phyloP scores from a whole-genome alignment of 2,888 invertebrate genomes.

The Euphydryas editha region DNA sequence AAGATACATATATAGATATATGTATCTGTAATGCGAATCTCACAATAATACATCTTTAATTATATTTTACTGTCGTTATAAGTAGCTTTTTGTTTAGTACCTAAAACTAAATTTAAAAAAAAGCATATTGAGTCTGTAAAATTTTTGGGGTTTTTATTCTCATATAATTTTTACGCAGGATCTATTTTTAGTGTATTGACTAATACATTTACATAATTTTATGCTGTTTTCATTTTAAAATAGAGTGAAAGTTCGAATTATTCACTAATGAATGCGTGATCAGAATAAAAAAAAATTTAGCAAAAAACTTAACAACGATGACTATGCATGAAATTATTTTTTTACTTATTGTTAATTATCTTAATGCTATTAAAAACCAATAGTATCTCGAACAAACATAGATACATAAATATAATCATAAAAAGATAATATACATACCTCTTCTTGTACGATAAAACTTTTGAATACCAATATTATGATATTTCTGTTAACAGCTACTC shows the following conservation, averaged over 20 bases:
- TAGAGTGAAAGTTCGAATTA: conserved; percentile 9
- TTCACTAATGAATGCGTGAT: conserved; percentile 8
- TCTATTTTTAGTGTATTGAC: no score
- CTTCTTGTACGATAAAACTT: no score
- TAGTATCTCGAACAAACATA: not conserved
- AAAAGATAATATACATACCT: no score
- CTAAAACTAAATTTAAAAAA: no score
- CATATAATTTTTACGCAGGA: no score
- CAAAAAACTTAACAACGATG: not conserved
- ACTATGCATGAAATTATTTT: conserved; percentile 1
- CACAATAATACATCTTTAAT: not conserved
- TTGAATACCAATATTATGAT: no score
- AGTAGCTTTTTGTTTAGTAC: no score
- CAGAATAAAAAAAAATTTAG: not conserved
- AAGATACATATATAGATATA: conserved; percentile 4
- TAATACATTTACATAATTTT: conserved; percentile 14
- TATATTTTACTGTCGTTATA: not conserved
- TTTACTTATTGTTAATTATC: conserved; percentile 3
- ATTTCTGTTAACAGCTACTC: not conserved
- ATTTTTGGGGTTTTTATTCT: no score
- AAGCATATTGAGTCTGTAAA: no score
- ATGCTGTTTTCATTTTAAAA: conserved; percentile 14
- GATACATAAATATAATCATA: not conserved
- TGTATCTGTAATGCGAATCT: not conserved
- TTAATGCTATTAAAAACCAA: not conserved